Conservation (phyloP, 2,113 vertebrate species). For the Ardeotis arabs region DNA sequence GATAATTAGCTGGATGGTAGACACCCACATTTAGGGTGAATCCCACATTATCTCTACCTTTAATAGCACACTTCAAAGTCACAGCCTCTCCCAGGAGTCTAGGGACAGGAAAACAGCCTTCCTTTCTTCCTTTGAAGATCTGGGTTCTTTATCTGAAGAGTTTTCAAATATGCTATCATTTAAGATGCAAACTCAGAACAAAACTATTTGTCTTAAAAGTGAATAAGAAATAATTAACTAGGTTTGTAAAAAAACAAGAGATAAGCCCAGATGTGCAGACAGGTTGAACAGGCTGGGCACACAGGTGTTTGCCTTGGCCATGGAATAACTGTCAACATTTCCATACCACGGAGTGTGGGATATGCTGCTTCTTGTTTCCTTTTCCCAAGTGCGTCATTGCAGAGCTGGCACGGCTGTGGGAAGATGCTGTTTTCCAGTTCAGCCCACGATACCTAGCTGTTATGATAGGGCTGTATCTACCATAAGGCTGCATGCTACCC, state of each 20-base stretch:
- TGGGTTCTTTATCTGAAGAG: neutral
- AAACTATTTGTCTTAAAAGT: neutral
- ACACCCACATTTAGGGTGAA: neutral
- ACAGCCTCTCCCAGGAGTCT: neutral
- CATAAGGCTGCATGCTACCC: too few relatives aligned
- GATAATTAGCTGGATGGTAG: neutral
- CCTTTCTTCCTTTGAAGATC: constrained; percentile 9
- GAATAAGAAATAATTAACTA: neutral
- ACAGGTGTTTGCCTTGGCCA: constrained; percentile 40
- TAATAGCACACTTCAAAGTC: neutral
- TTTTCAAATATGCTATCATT: neutral
- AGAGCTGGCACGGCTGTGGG: neutral
- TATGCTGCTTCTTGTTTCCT: constrained; percentile 11
- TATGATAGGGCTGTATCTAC: too few relatives aligned
- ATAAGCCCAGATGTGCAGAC: constrained; percentile 27
- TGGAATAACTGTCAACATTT: constrained; percentile 14
- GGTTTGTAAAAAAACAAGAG: neutral
- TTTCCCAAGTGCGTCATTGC: neutral
- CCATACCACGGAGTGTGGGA: neutral
- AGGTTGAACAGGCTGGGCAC: constrained; percentile 13
- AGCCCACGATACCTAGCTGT: neutral
- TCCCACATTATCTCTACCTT: neutral
- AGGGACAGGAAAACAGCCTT: neutral
- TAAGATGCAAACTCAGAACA: neutral
- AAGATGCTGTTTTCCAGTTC: neutral